Evolutionary conservation across 1,140 invertebrate species (phyloP), one percentile per base, ranked within the genome.

Genomic region (Drosophila pallidifrons): DNA sequence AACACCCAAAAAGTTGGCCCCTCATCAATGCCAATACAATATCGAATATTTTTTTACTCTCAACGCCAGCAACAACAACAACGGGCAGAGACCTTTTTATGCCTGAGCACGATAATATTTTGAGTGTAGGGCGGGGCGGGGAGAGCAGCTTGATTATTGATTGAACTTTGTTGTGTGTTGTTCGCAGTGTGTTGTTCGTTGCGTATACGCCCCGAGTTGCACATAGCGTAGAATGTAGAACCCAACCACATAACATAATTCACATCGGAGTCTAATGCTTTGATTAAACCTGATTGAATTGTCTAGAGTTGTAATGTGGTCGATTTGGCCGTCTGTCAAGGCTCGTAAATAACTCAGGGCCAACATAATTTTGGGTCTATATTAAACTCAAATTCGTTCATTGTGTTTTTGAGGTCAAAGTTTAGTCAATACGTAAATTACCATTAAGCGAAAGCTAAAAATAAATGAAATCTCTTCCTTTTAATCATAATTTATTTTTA

Each of bases 231-330:
- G 20, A 25, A 25, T 3, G 20, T 25, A 25, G 13, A 47, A 64
- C 49, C 49, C 16, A 52, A 51, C 52, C 32, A 25, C 54, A 57
- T 51, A 65, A 41, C 35, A 43, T 28, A 65, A 43, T 45, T 58
- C 57, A 65, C 61, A 66, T 72, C n/a, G 51, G 55, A 52, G 45
- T 73, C 55, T 73, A 88, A 88, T 83, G 74, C 85, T 57, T 73
- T 88, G 85, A 88, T 88, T 88, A 83, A 88, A 83, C 77, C 79
- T 89, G 80, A 89, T 83, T 88, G 77, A 88, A 88, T 83, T 88
- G 83, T 88, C 77, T 75, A 72, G 70, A 45, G 47, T 8, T 66
- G 69, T 68, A 79, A 79, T 74, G 77, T 77, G 67, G 54, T 45
- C 41, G 38, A 64, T 79, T 75, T 75, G 69, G 61, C 55, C 75